Conservation (phyloP, 2,797 vertebrate species). For the Chloroceryle amazona region DNA sequence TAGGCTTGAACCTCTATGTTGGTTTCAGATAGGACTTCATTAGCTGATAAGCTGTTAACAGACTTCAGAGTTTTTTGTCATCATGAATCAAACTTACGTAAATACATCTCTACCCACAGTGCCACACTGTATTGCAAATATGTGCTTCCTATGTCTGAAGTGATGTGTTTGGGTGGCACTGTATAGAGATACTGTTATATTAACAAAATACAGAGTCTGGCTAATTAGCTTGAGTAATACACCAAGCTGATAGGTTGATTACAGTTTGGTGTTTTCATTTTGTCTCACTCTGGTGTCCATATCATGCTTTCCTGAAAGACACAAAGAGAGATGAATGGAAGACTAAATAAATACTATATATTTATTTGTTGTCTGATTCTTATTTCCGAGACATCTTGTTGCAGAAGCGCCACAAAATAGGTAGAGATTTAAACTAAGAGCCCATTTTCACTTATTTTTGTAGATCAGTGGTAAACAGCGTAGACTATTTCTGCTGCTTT, state of each 20-base stretch:
- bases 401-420: neutral
- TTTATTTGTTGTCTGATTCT: neutral
- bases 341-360: neutral
- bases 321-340: neutral
- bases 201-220: neutral
- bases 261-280: neutral
- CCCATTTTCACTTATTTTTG: neutral
- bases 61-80: neutral
- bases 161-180: neutral
- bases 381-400: neutral
- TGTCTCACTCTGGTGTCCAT: neutral
- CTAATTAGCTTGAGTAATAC: neutral
- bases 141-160: accelerated
- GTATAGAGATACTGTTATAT: neutral
- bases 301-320: neutral
- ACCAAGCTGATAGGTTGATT: neutral
- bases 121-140: neutral
- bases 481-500: neutral
- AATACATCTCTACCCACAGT: neutral
- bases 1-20: neutral
- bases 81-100: neutral
- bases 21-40: neutral
- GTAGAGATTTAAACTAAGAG: neutral
- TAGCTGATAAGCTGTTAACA: neutral
- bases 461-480: neutral